phyloP scores from a whole-genome alignment of 2,888 invertebrate species.

The Cylloceria caligata region DNA sequence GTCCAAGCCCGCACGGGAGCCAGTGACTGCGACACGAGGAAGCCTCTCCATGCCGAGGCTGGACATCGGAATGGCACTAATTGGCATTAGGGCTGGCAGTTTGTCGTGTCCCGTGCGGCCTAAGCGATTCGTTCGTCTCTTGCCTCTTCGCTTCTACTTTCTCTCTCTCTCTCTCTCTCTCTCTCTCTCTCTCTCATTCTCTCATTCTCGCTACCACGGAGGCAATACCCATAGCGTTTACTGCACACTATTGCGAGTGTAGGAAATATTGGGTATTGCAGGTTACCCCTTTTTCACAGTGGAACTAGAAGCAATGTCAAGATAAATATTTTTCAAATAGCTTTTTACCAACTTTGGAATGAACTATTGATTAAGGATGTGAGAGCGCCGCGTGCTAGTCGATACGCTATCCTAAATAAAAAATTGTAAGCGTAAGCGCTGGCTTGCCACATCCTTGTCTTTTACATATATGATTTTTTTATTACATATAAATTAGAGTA shows the following conservation, averaged over 20 bases:
- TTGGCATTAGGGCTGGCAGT: constrained; percentile 84
- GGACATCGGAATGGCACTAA: constrained; percentile 83
- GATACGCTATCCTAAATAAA: too few species aligned
- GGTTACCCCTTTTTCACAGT: constrained; percentile 4
- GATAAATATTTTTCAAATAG: background rate
- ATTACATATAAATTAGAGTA: too few species aligned
- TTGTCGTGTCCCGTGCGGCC: constrained; percentile 78
- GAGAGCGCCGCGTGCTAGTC: too few species aligned
- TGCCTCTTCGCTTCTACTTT: constrained; percentile 51
- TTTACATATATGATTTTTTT: too few species aligned
- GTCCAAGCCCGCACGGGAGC: constrained; percentile 63
- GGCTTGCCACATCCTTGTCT: too few species aligned
- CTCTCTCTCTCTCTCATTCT: constrained; percentile 18
- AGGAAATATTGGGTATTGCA: background rate
- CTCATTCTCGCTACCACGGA: constrained; percentile 20
- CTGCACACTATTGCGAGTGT: constrained; percentile 3
- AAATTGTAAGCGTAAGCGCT: too few species aligned
- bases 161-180: constrained; percentile 13
- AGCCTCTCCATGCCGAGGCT: constrained; percentile 69
- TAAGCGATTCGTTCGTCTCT: constrained; percentile 70
- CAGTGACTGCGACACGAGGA: constrained; percentile 65
- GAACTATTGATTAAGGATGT: too few species aligned
- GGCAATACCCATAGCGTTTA: constrained; percentile 25
- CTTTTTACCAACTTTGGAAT: background rate
- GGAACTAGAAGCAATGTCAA: background rate